Base-by-base conservation (phyloP, 2,113 vertebrate genomes). In the Ginglymostoma cirratum region DNA sequence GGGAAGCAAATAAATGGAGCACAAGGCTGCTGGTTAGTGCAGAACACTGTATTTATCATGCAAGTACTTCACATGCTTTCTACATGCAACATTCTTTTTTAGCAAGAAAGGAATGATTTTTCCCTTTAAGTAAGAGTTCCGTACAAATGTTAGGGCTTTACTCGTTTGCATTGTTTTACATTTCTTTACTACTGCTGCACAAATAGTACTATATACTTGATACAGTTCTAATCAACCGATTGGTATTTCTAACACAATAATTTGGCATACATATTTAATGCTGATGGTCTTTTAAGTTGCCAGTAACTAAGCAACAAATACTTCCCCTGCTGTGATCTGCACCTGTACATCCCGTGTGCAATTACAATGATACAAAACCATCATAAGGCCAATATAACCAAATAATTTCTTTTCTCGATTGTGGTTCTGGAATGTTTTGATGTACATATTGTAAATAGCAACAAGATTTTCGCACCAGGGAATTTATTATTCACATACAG, bases 241-340 rank as follows among this genome's bases (percentile, higher is more conserved):
- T 66, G 55, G 34, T 93, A 66, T 93, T 67, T 34, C 14, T 72
- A 72, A 48, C 94, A 95, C 93, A 30, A 15, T 67, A 48, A 42
- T 42, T 95, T 70, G 45, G 15, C 69, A 76, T 42, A 69, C 21
- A 94, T 94, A 67, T 72, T 95, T 95, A 42, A 95, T 45, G 66
- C 67, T 7, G 48, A 72, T 27, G 72, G 24, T 19, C 67, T 76
- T 95, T 95, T 72, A 67, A 66, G 61, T 93, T 38, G 21, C 34
- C 38, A n/a, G 89, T 93, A 93, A 93, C 89, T 48, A 95, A 72
- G 94, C 69, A 95, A 95, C 89, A 95, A 52, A 15, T 27, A 95
- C 72, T 69, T 14, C 27, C 45, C 42, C 45, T 95, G 42, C 27
- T n/a, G 14, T 48, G 27, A 52, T 52, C 24, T 30, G 27, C 67